These are phyloP conservation scores for Calephelis nemesis DNA, from an alignment of 1,140 invertebrate genomes.

Conservation along the genomic window DNA sequence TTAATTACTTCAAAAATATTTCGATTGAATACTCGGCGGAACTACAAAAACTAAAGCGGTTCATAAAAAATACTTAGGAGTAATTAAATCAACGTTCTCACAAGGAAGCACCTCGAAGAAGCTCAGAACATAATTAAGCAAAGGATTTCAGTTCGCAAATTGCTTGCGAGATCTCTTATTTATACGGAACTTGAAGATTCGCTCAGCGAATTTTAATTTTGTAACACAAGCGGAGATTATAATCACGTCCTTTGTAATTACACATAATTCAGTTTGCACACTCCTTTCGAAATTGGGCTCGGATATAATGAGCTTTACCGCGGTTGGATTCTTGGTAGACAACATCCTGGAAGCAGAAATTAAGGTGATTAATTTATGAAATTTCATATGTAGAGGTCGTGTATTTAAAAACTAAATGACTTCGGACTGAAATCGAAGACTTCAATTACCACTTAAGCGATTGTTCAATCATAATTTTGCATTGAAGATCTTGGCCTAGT, in stretches of 20 bases:
- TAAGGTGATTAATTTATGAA: too few relatives aligned
- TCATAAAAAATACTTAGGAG: conserved; percentile 29
- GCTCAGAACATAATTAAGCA: conserved; percentile 52
- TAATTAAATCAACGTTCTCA: conserved; percentile 35
- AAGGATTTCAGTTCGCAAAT: conserved; percentile 57
- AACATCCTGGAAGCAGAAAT: neutral
- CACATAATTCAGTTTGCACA: conserved; percentile 10
- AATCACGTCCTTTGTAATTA: conserved; percentile 18
- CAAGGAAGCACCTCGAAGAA: conserved; percentile 24
- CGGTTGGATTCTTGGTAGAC: neutral
- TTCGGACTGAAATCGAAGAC: too few relatives aligned
- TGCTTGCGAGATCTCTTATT: conserved; percentile 49
- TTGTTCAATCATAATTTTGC: too few relatives aligned
- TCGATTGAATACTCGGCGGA: conserved; percentile 10
- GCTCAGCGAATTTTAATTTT: conserved; percentile 59
- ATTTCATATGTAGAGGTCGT: too few relatives aligned
- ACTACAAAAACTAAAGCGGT: conserved; percentile 11
- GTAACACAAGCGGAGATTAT: conserved; percentile 37
- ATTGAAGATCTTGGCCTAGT: too few relatives aligned
- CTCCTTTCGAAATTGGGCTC: neutral
- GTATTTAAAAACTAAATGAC: too few relatives aligned
- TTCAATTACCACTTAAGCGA: too few relatives aligned
- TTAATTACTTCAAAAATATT: conserved; percentile 15
- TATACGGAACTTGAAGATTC: conserved; percentile 43
- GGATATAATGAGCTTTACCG: neutral